These are phyloP conservation scores for Mormyrops attenuatus DNA, from an alignment of 2,797 vertebrate genomes.

Conservation along the genomic window DNA sequence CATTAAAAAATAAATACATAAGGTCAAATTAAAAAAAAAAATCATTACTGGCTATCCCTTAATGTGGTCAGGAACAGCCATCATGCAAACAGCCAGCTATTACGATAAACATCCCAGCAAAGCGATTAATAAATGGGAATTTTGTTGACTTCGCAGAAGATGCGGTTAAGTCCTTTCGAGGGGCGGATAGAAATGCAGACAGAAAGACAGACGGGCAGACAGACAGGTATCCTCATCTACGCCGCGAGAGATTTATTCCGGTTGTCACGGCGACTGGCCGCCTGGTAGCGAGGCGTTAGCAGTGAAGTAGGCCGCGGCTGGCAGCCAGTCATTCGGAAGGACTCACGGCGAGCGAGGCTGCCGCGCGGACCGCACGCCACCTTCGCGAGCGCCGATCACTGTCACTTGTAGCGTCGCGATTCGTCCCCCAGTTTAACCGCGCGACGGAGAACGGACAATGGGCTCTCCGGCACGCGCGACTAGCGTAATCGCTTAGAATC, in stretches of 20 bases:
- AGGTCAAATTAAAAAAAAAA: neutral
- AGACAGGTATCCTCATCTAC: neutral
- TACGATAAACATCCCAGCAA: neutral
- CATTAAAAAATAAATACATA: neutral
- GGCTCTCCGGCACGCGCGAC: neutral
- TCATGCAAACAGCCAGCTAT: neutral
- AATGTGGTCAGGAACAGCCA: neutral
- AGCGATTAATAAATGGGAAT: neutral
- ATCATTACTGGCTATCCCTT: neutral
- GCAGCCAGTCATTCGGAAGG: neutral
- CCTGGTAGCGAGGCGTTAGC: neutral
- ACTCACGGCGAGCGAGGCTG: neutral
- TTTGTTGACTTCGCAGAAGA: neutral
- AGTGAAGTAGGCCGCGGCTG: neutral
- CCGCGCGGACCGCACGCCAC: constrained; percentile 1
- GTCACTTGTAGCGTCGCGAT: constrained; percentile 6
- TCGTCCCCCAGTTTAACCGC: neutral
- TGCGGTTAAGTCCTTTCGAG: neutral
- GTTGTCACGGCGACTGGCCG: constrained; percentile 15
- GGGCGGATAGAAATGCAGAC: neutral
- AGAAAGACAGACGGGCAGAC: neutral
- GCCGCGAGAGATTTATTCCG: constrained; percentile 7
- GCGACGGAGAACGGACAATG: constrained; percentile 4
- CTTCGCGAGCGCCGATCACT: neutral
- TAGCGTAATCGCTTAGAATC: neutral